phyloP scores from a whole-genome alignment of 2,113 vertebrate genomes.

The Dipodomys merriami region DNA sequence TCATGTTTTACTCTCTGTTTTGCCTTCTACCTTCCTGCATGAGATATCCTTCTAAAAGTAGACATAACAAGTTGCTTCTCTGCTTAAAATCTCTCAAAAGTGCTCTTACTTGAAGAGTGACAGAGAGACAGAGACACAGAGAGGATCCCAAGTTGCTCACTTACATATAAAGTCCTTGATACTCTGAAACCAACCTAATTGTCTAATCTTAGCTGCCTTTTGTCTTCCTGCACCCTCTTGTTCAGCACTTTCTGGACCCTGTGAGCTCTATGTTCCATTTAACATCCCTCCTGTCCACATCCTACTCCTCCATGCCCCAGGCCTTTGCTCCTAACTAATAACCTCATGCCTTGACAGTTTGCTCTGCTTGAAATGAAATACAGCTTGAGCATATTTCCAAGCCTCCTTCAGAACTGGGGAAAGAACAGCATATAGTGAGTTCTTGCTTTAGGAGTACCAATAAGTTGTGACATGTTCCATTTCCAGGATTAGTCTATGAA shows the following conservation, averaged over 20 bases:
- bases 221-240: not conserved
- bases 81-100: not conserved
- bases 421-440: not conserved
- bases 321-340: not conserved
- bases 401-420: not conserved
- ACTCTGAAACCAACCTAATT: not conserved
- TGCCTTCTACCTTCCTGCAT: not conserved
- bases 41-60: not conserved
- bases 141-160: not conserved
- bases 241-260: not conserved
- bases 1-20: not conserved
- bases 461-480: not conserved
- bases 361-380: not conserved
- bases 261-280: not conserved
- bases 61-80: not conserved
- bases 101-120: not conserved
- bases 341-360: not conserved
- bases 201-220: not conserved
- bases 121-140: not conserved
- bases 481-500: not conserved
- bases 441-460: not conserved
- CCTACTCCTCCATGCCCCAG: accelerated
- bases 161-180: not conserved
- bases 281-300: not conserved
- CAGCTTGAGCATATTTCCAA: not conserved